These are phyloP conservation scores for Meteorus cinctellus DNA, from an alignment of 2,888 invertebrate genomes.

Conservation along the genomic window DNA sequence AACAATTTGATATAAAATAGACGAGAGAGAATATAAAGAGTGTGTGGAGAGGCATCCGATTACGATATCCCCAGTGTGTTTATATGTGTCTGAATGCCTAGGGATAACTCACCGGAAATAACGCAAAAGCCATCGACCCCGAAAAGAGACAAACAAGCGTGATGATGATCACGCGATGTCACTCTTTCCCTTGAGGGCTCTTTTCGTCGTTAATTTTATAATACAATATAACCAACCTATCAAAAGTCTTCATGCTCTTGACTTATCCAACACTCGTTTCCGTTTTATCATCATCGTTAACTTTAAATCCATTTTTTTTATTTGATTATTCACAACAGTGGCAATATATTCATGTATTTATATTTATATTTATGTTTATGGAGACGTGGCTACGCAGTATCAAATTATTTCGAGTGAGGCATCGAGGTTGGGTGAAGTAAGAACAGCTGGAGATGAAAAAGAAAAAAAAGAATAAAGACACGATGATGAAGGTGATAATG, in stretches of 20 bases:
- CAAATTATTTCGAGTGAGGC: background rate
- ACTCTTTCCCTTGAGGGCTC: conserved; percentile 25
- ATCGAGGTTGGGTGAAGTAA: conserved; percentile 9
- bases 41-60: conserved; percentile 54
- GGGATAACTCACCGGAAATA: conserved; percentile 46
- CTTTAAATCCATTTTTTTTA: conserved; percentile 1
- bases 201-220: conserved; percentile 24
- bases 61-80: conserved; percentile 53
- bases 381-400: background rate
- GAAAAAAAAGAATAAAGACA: conserved; percentile 10
- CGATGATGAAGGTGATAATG: conserved; percentile 22
- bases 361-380: background rate
- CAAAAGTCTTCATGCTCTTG: background rate
- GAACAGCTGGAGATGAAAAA: background rate
- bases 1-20: conserved; percentile 9
- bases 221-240: background rate
- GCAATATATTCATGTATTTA: background rate
- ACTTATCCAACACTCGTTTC: background rate
- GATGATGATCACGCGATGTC: conserved; percentile 37
- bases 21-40: conserved; percentile 19
- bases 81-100: conserved; percentile 19
- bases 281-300: conserved; percentile 20
- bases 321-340: background rate
- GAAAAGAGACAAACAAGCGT: conserved; percentile 45
- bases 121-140: conserved; percentile 48